Conservation (phyloP, 2,113 vertebrate species). For the Chaetorhynchus papuensis region DNA sequence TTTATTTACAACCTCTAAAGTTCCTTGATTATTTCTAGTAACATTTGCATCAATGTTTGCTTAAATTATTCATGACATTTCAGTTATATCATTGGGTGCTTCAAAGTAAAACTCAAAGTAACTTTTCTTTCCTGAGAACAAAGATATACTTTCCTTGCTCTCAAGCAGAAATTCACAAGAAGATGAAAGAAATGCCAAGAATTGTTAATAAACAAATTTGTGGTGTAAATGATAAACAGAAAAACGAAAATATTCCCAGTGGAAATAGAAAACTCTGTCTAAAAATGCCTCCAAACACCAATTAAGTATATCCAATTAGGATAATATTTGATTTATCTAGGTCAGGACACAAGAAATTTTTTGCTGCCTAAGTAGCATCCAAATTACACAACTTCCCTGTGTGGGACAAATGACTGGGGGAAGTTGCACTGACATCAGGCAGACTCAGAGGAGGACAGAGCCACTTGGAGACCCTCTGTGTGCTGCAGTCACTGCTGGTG, state of each 20-base stretch:
- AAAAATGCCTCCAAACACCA: slow-evolving; percentile 47
- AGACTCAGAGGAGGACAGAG: neutral
- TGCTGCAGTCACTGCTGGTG: neutral
- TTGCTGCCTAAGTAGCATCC: neutral
- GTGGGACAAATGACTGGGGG: neutral
- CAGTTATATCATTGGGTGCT: slow-evolving; percentile 58
- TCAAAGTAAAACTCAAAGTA: slow-evolving; percentile 61
- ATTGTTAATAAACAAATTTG: slow-evolving; percentile 58
- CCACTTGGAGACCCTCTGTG: neutral
- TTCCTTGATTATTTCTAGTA: slow-evolving; percentile 63
- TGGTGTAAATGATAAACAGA: slow-evolving; percentile 46
- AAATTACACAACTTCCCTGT: neutral
- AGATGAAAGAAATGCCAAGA: slow-evolving; percentile 60
- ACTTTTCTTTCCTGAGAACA: slow-evolving; percentile 63
- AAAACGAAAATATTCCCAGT: slow-evolving; percentile 51
- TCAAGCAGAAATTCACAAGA: slow-evolving; percentile 38
- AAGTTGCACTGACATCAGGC: neutral
- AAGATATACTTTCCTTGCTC: slow-evolving; percentile 18
- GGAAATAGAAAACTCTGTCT: slow-evolving; percentile 17
- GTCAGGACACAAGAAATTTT: neutral
- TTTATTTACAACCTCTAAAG: slow-evolving; percentile 63
- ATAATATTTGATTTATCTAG: slow-evolving; percentile 49
- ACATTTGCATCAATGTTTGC: slow-evolving; percentile 36
- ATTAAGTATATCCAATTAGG: slow-evolving; percentile 36
- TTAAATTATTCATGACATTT: slow-evolving; percentile 71